These are phyloP conservation scores for Enteromius anoplus DNA, from an alignment of 2,797 vertebrate species.

Conservation along the genomic window DNA sequence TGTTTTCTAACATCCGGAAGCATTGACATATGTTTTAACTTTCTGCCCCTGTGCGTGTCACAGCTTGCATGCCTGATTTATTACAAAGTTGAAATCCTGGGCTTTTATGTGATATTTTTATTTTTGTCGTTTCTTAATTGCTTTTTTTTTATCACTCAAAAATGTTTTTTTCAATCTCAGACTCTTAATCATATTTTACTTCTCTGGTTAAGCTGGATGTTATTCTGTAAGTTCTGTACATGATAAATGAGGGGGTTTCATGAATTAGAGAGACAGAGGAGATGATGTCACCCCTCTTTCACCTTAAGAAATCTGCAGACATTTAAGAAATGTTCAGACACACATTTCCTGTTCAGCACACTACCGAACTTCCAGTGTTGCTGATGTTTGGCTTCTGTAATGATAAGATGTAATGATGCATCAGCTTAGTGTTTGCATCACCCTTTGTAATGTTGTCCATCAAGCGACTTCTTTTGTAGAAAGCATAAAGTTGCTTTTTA, in stretches of 20 bases:
- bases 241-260: conserved; percentile 22
- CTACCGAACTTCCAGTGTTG: conserved; percentile 31
- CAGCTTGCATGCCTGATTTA: background rate
- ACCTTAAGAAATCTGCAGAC: conserved; percentile 27
- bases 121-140: background rate
- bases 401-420: background rate
- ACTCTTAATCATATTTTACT: background rate
- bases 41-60: background rate
- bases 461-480: background rate
- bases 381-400: conserved; percentile 15
- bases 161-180: background rate
- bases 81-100: background rate
- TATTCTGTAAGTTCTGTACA: background rate
- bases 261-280: conserved; percentile 12
- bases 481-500: background rate
- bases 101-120: background rate
- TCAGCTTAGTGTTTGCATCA: conserved; percentile 2
- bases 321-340: conserved; percentile 20
- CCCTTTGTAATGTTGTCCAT: background rate
- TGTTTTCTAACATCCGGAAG: background rate
- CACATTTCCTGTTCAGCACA: conserved; percentile 26
- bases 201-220: background rate
- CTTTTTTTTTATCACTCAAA: background rate
- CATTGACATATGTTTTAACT: background rate
- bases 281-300: conserved; percentile 7